Conservation (phyloP, 1,140 invertebrate species). For the Xylocopa sonorina region DNA sequence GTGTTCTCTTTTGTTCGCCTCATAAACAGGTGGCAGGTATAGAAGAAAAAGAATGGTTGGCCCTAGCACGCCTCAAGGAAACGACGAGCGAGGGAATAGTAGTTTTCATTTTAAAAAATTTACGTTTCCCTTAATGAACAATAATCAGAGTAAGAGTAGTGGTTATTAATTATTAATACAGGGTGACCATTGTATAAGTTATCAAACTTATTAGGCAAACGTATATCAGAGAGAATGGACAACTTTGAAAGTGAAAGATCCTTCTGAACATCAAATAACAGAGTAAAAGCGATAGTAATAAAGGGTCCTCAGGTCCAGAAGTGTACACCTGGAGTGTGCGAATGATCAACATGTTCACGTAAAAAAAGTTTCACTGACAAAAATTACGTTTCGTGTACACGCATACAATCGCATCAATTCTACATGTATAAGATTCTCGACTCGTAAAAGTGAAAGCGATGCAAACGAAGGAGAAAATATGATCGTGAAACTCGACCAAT, state of each 20-base stretch:
- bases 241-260: no score
- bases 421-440: constrained; percentile 16
- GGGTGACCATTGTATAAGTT: no score
- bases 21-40: constrained; percentile 12
- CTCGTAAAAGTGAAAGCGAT: constrained; percentile 71
- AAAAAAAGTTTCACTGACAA: constrained; percentile 40
- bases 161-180: not conserved
- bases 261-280: not conserved
- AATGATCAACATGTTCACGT: no score
- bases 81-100: not conserved
- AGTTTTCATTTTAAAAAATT: not conserved
- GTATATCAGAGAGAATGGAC: no score
- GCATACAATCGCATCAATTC: constrained; percentile 20
- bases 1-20: constrained; percentile 24
- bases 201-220: no score
- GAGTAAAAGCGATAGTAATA: not conserved
- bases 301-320: no score
- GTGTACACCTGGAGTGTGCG: not conserved
- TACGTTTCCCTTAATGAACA: not conserved
- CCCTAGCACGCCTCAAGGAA: not conserved
- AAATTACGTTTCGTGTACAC: not conserved
- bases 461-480: constrained; percentile 66
- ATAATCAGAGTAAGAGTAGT: not conserved
- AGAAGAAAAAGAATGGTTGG: constrained; percentile 15
- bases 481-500: constrained; percentile 51